Evolutionary conservation across 1,140 invertebrate genomes (phyloP).

Genomic region (Apis florea): DNA sequence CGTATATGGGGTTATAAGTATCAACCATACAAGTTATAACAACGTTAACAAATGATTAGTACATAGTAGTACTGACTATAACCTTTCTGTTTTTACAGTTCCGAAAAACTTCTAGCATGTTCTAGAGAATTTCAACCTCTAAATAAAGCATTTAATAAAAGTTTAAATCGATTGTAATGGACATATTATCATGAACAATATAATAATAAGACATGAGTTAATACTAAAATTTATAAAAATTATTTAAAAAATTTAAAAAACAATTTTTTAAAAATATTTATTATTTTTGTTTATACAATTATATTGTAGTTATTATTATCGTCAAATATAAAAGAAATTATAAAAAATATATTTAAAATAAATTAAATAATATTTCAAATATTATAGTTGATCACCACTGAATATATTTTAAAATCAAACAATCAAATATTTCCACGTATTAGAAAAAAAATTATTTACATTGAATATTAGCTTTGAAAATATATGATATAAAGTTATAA

Average conservation of each 20-base stretch:
- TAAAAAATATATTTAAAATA: background rate
- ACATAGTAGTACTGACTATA: background rate
- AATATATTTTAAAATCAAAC: background rate
- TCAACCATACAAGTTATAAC: background rate
- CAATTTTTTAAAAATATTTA: background rate
- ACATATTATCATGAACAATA: background rate
- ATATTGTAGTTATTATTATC: background rate
- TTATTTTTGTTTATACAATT: background rate
- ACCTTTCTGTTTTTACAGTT: background rate
- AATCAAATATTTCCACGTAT: background rate
- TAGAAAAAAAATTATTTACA: background rate
- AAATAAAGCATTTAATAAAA: background rate
- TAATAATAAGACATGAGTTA: background rate
- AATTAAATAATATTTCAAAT: background rate
- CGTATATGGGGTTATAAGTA: too few species aligned
- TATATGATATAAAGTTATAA: background rate
- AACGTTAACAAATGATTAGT: background rate
- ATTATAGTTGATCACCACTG: background rate
- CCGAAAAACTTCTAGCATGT: constrained; percentile 44
- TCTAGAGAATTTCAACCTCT: background rate
- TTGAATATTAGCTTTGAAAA: background rate
- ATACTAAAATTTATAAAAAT: background rate
- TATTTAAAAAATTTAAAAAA: background rate
- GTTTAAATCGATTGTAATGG: background rate
- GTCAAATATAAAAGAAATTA: background rate